Conservation (phyloP, 2,888 invertebrate species). For the Ichneumoninae sp. region DNA sequence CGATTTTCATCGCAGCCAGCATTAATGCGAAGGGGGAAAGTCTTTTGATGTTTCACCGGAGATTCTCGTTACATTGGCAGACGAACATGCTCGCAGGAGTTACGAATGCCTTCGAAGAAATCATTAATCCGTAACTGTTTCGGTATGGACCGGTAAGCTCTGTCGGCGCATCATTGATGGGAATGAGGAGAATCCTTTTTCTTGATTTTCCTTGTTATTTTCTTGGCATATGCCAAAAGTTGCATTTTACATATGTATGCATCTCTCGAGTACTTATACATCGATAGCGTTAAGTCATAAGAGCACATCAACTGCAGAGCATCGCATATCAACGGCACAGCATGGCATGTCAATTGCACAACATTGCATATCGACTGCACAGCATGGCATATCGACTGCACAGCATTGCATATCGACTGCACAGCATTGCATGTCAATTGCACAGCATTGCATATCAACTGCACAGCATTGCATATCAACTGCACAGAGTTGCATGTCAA, state of each 20-base stretch:
- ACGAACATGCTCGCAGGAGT: background rate
- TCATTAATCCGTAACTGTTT: background rate
- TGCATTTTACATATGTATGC: background rate
- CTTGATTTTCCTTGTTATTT: background rate
- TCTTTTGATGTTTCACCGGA: slow-evolving; percentile 56
- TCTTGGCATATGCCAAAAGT: background rate
- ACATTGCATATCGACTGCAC: too few species aligned
- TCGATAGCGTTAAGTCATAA: too few species aligned
- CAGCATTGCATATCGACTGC: background rate
- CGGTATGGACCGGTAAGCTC: background rate
- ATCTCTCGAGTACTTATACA: background rate
- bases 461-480: too few species aligned
- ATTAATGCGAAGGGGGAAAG: slow-evolving; percentile 45
- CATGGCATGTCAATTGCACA: too few species aligned
- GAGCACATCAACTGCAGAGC: too few species aligned
- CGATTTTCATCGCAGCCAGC: slow-evolving; percentile 52
- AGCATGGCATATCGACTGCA: too few species aligned
- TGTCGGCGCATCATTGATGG: background rate
- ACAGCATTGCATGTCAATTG: background rate
- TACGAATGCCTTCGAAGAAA: slow-evolving; percentile 12
- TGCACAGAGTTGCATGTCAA: too few species aligned
- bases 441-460: too few species aligned
- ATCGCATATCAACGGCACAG: too few species aligned
- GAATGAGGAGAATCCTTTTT: background rate
- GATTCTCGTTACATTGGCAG: slow-evolving; percentile 9